Percentiles rank a stretch among this genome's conserved stretches.
These are phyloP conservation scores for Apomyelois bistriatella DNA, from an alignment of 2,888 invertebrate genomes.

Conservation along the genomic window DNA sequence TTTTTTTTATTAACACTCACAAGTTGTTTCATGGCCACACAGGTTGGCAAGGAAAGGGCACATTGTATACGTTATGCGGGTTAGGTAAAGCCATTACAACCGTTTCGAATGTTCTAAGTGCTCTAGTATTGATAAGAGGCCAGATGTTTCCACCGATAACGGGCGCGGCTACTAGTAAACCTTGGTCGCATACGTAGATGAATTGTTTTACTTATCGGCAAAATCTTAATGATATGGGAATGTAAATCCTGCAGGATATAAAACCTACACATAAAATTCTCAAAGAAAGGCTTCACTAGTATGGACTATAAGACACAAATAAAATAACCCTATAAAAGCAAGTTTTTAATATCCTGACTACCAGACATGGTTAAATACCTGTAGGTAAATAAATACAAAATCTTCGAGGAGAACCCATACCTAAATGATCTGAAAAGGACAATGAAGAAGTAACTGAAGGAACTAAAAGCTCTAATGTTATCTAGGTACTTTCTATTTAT, in stretches of 20 bases:
- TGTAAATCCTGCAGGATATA: not conserved
- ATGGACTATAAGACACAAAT: too few relatives aligned
- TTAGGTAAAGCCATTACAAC: slow-evolving; percentile 3
- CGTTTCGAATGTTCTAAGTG: slow-evolving; percentile 1
- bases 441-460: too few relatives aligned
- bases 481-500: too few relatives aligned
- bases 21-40: slow-evolving; percentile 5
- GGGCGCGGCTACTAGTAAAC: slow-evolving; percentile 13
- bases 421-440: too few relatives aligned
- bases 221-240: slow-evolving; percentile 8
- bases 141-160: slow-evolving; percentile 12
- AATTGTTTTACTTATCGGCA: slow-evolving; percentile 10
- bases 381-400: too few relatives aligned
- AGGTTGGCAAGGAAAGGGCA: not conserved
- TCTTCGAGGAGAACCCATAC: too few relatives aligned
- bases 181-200: slow-evolving; percentile 9
- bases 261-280: too few relatives aligned
- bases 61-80: not conserved
- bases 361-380: too few relatives aligned
- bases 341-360: too few relatives aligned
- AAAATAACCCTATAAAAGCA: too few relatives aligned
- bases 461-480: too few relatives aligned
- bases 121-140: slow-evolving; percentile 12
- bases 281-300: too few relatives aligned
- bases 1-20: slow-evolving; percentile 7